Evolutionary conservation across 2,888 invertebrate species (phyloP).

Genomic region (Nephrocerus scutellatus): DNA sequence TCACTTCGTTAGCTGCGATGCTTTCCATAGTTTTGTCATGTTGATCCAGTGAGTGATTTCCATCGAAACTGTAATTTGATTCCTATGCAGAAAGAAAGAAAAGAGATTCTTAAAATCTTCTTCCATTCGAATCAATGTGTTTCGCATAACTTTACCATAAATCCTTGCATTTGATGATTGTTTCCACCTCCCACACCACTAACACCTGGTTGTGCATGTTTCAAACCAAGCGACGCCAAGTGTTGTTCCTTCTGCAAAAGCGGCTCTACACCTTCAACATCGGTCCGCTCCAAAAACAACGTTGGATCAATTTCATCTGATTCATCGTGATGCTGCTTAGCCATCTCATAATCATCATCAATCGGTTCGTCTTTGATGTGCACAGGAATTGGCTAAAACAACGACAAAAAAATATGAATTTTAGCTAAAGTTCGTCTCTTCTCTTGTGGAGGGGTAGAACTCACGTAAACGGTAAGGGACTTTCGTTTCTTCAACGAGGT

Average conservation of each 20-base stretch:
- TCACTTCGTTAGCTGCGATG: slow-evolving; percentile 33
- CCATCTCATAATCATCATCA: slow-evolving; percentile 37
- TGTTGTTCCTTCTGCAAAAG: slow-evolving; percentile 31
- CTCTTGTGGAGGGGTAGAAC: slow-evolving; percentile 31
- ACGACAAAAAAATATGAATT: slow-evolving; percentile 5
- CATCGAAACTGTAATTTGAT: slow-evolving; percentile 16
- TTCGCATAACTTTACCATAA: neutral
- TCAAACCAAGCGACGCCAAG: slow-evolving; percentile 30
- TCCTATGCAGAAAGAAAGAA: slow-evolving; percentile 13
- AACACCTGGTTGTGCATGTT: too few species aligned
- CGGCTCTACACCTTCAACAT: slow-evolving; percentile 39
- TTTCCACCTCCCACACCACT: too few species aligned
- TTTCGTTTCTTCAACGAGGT: slow-evolving; percentile 43
- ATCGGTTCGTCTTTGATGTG: slow-evolving; percentile 45
- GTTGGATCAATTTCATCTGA: slow-evolving; percentile 45
- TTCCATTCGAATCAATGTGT: neutral
- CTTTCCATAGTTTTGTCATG: slow-evolving; percentile 23
- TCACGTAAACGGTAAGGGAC: slow-evolving; percentile 46
- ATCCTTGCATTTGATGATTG: neutral
- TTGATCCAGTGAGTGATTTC: slow-evolving; percentile 19
- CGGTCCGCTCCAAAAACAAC: slow-evolving; percentile 44
- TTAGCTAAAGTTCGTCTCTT: slow-evolving; percentile 13
- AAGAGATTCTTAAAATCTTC: slow-evolving; percentile 3
- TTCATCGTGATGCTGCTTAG: slow-evolving; percentile 35
- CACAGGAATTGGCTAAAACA: slow-evolving; percentile 40